These are phyloP conservation scores for Nerophis ophidion DNA, from an alignment of 2,113 vertebrate genomes.

Conservation along the genomic window DNA sequence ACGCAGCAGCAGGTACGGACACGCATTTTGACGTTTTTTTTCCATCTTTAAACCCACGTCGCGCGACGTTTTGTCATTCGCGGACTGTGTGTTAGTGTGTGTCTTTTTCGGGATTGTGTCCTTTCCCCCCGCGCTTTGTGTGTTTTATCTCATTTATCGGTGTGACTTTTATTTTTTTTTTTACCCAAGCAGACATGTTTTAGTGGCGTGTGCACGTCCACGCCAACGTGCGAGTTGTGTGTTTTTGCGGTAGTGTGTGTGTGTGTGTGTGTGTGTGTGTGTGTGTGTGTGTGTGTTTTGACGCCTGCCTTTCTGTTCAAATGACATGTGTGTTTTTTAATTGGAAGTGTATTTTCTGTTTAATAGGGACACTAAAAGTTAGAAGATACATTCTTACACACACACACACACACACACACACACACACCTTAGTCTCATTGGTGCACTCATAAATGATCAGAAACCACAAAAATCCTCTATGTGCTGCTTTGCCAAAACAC, in stretches of 20 bases:
- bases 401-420: too few relatives aligned
- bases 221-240: background rate
- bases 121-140: too few relatives aligned
- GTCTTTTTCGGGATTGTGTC: too few relatives aligned
- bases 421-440: too few relatives aligned
- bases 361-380: too few relatives aligned
- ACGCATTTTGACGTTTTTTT: constrained; percentile 10
- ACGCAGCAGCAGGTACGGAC: constrained; percentile 65
- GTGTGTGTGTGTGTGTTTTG: background rate
- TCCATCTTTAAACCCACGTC: background rate
- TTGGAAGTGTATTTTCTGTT: too few relatives aligned
- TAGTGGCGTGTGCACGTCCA: too few relatives aligned
- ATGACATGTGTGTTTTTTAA: background rate
- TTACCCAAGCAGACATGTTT: background rate
- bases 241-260: background rate
- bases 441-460: too few relatives aligned
- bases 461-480: too few relatives aligned
- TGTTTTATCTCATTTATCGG: too few relatives aligned
- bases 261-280: background rate
- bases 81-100: background rate
- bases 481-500: too few relatives aligned
- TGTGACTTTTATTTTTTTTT: background rate
- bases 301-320: constrained; percentile 1
- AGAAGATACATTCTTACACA: too few relatives aligned
- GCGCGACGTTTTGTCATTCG: background rate